Evolutionary conservation across 1,140 invertebrate genomes (phyloP).

Genomic region (Zaprionus africanus): DNA sequence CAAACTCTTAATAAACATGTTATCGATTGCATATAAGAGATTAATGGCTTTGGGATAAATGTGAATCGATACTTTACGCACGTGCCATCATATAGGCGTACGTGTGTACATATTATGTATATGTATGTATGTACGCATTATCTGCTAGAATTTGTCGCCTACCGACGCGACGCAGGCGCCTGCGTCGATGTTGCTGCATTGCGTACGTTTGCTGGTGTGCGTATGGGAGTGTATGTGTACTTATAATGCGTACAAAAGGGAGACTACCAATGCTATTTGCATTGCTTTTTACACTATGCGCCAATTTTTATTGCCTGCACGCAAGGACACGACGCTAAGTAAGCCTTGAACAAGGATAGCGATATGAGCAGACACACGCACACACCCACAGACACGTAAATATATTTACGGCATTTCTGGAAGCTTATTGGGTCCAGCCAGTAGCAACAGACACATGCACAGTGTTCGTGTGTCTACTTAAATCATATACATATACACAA

Average conservation of each 20-base stretch:
- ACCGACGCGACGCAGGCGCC: constrained; percentile 52
- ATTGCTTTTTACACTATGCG: constrained; percentile 28
- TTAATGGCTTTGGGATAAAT: not conserved
- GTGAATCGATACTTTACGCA: constrained; percentile 36
- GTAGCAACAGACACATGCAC: not conserved
- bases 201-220: constrained; percentile 4
- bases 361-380: not conserved
- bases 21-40: constrained; percentile 10
- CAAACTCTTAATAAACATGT: constrained; percentile 13
- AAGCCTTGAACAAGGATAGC: constrained; percentile 50
- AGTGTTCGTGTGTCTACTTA: not conserved
- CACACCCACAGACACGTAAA: not conserved
- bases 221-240: not conserved
- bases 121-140: constrained; percentile 17
- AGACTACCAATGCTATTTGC: constrained; percentile 36
- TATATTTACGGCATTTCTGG: not conserved
- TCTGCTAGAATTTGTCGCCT: constrained; percentile 24
- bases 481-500: constrained; percentile 1
- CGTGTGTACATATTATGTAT: not conserved
- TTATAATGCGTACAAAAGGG: not conserved
- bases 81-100: constrained; percentile 23
- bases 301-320: constrained; percentile 21
- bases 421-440: not conserved
- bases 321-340: constrained; percentile 45
- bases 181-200: constrained; percentile 35